These are phyloP conservation scores for Albula goreensis DNA, from an alignment of 2,113 vertebrate species.

Conservation along the genomic window DNA sequence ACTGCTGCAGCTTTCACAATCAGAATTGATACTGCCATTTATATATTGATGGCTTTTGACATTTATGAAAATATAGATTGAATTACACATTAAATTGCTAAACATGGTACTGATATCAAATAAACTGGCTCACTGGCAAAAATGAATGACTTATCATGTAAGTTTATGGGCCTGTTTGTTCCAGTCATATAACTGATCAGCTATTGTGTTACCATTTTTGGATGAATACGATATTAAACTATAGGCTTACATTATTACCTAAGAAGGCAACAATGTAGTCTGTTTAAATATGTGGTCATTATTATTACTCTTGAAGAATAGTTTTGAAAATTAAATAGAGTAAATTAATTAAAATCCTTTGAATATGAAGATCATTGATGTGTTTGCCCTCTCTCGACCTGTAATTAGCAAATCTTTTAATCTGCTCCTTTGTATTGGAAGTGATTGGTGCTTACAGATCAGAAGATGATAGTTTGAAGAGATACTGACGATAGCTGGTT, in stretches of 20 bases:
- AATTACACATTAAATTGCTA: neutral
- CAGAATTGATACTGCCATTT: neutral
- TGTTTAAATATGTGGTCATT: too few species aligned
- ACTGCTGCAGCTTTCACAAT: too few species aligned
- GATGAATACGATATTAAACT: too few species aligned
- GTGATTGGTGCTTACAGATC: neutral
- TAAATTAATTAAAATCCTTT: too few species aligned
- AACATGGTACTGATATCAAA: too few species aligned
- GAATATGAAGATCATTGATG: neutral
- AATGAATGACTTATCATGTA: neutral
- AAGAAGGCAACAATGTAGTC: too few species aligned
- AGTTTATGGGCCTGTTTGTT: neutral
- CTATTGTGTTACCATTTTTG: too few species aligned
- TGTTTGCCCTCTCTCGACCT: neutral
- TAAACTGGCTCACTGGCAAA: too few species aligned
- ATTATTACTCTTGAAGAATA: too few species aligned
- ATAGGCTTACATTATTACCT: too few species aligned
- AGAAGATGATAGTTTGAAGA: conserved; percentile 3
- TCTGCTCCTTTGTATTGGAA: neutral
- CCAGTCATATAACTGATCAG: too few species aligned
- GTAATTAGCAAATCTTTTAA: neutral
- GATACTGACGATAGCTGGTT: neutral
- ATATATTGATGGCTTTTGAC: neutral
- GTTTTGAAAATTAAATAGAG: too few species aligned
- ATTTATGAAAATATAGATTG: neutral